phyloP scores from a whole-genome alignment of 1,140 invertebrate genomes.

The Cardiocondyla obscurior region DNA sequence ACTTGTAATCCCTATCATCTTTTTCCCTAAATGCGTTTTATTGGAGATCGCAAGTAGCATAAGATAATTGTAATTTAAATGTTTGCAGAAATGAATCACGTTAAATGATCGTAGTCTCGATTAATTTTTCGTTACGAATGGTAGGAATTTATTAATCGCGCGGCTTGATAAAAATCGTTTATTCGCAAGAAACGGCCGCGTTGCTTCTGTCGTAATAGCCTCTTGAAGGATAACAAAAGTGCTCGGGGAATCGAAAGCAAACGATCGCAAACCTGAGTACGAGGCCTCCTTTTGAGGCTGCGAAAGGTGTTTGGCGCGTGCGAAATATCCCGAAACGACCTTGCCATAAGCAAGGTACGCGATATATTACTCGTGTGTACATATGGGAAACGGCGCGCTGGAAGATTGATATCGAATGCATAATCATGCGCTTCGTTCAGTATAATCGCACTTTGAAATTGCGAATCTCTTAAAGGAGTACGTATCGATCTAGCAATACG shows the following conservation, averaged over 20 bases:
- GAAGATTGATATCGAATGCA: conserved; percentile 37
- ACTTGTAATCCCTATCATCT: background rate
- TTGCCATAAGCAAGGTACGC: conserved; percentile 57
- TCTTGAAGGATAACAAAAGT: background rate
- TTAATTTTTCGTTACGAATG: background rate
- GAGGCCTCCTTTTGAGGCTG: conserved; percentile 50
- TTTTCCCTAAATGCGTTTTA: background rate
- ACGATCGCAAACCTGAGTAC: background rate
- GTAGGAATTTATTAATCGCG: background rate
- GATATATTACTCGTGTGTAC: background rate
- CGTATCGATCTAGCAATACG: background rate
- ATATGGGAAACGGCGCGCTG: background rate
- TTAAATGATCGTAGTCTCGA: background rate
- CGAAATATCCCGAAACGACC: conserved; percentile 63
- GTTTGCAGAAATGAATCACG: background rate
- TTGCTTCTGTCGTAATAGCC: background rate
- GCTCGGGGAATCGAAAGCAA: conserved; percentile 27
- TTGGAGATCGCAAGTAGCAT: too few species aligned
- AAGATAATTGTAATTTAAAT: background rate
- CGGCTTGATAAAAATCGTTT: background rate
- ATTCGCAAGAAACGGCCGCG: background rate
- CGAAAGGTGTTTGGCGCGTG: conserved; percentile 63
- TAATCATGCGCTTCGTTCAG: background rate
- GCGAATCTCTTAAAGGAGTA: background rate
- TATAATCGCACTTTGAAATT: background rate